Base-by-base conservation (phyloP, 2,797 vertebrate genomes). In the Echeneis naucrates region DNA sequence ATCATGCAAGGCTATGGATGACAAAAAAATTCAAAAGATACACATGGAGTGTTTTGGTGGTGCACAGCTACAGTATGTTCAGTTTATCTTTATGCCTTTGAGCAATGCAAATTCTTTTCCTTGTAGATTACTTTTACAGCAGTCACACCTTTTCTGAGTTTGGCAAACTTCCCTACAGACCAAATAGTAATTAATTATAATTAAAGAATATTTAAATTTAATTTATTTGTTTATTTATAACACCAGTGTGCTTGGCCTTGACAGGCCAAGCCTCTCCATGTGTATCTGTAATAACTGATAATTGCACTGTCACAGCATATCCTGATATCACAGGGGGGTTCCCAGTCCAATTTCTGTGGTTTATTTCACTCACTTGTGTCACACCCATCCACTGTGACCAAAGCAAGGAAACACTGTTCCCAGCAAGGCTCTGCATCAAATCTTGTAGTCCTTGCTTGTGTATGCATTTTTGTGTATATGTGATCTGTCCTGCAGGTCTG, bases 401-500 rank as follows among this genome's bases (percentile, higher is more conserved):
- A 71, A 62, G 56, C 58, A 64, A 70, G 75, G 76, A 26, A 78
- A 71, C 42, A 12, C 52, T 78, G 44, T 26, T 63, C 57, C 57
- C 4, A 54, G 54, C 42, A 65, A 65, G 48, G 52, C 45, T 80
- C 72, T 85, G 60, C 65, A 19, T 78, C 50, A 37, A 42, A 68
- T 75, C 67, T 58, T 61, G 78, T 37, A 4, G 38, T 27, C 42
- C 21, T 19, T 26, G 55, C 68, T 51, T 65, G 65, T 78, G 62
- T 87, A 37, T 83, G 77, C 68, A 47, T 87, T 72, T 82, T 45
- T 85, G 65, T 59, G 56, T 81, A 27, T 72, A 4, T 80, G 90
- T 86, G 51, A 44, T 85, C 58, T 80, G 50, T 78, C 77, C 81
- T 81, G 83, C 88, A 99, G 98, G 98, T 99, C 44, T 99, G 98